Evolutionary conservation across 2,797 vertebrate species (phyloP), one percentile per base, ranked within the genome.

Genomic region (Neomorphus geoffroyi): DNA sequence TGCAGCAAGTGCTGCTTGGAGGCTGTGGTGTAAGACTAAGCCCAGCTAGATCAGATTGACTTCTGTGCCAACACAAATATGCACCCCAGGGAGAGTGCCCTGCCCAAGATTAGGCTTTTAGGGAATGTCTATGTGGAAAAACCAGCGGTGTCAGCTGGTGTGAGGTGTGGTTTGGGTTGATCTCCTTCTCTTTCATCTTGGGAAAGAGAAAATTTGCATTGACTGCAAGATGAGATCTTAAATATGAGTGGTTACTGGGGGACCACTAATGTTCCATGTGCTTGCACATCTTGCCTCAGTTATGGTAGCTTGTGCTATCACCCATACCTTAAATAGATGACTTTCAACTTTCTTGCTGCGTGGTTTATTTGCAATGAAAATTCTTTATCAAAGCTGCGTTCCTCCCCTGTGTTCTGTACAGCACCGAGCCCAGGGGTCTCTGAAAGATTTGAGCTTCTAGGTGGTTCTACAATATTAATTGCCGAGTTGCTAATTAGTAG

Each of bases 191-290:
- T 43, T 70, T 65, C 13, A 7, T n/a, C 65, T 70, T 57, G 19
- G 53, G 53, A 80, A 11, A 7, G 26, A 84, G 60, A 46, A 80
- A 46, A 22, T 50, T 60, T 2, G 15, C 9, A 2, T 45, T 80
- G 71, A 24, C 30, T 62, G 45, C 35, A 32, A 13, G 60, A 14
- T 32, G 21, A n/a, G 9, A 8, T 43, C 35, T 53, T 21, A 37
- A 51, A 26, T 28, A 32, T 12, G 43, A 32, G 48, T 15, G 18
- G 70, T 43, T 80, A 10, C 41, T 26, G 35, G 46, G 70, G 74
- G 48, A 8, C 37, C 13, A 1, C 60, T 51, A 1, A 2, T 4
- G n/a, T 71, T 64, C 64, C 6, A 1, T 9, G 1, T 4, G 39
- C 70, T 85, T 17, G 1, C 16, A 1, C 16, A 7, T 26, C n/a